Evolutionary conservation across 35 echinoderm and acorn worm species (phyloP), one percentile per base, ranked within the genome.

Genomic region (Patiria miniata): DNA sequence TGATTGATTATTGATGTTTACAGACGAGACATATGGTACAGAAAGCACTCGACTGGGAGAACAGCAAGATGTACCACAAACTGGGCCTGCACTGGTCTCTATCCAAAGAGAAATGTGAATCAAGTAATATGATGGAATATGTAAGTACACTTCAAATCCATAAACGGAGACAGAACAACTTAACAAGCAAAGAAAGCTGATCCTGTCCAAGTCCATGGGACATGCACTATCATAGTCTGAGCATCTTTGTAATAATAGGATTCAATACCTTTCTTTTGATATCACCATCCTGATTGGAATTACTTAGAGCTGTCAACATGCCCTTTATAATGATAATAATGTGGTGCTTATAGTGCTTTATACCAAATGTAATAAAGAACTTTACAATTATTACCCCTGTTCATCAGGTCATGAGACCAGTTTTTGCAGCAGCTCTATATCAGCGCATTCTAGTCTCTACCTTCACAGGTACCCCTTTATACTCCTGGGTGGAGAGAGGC

Each of bases 121-220:
- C 89, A 33, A 93, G 96, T 54, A 99, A 99, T 79, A 99, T 99
- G 96, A 93, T 91, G 89, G 92, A 99, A 94, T 94, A 94, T 82
- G 95, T 97, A 86, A 97, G 91, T 97, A 81, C 18, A 28, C 5
- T n/a, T 10, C 36, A 52, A 29, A n/a, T 19, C 44, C 9, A 81
- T 81, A 1, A 37, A 40, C 18, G 16, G 21, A 22, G 21, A 17
- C 7, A 21, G 73, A 78, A 78, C 32, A 15, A 17, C 10, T 78
- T 12, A 14, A 12, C 12, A 33, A 12, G 16, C 12, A 15, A 17
- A 15, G 32, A 10, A 14, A 17, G 16, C 16, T 78, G 10, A 30
- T 12, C 34, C 9, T 78, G n/a, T n/a, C n/a, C 12, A 10, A 33
- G 16, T 78, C 34, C 29, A 15, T 14, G 10, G 73, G 32, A 78